A percentile compares a stretch with the other conserved stretches of the same genome.
Evolutionary conservation across 1,140 invertebrate species (phyloP).

Genomic region (Drosophila jambulina): DNA sequence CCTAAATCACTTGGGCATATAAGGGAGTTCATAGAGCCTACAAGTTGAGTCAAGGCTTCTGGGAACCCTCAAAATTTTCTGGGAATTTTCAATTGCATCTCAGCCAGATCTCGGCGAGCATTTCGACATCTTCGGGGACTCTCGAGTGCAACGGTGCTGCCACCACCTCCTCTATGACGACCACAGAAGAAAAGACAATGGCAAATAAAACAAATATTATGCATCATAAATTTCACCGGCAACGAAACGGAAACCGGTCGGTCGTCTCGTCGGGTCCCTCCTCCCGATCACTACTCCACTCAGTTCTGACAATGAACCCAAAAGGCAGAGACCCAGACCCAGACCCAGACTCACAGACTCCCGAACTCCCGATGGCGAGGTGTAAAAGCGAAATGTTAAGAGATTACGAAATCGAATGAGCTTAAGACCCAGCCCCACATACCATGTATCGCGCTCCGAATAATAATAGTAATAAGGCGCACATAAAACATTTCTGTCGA

Average conservation of each 20-base stretch:
- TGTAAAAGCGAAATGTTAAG: conserved; percentile 55
- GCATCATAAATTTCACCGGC: conserved; percentile 78
- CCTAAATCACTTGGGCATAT: neutral
- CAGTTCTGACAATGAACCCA: conserved; percentile 73
- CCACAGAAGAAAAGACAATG: conserved; percentile 60
- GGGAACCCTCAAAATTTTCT: conserved; percentile 15
- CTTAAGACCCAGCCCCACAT: conserved; percentile 6
- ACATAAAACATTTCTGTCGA: conserved; percentile 43
- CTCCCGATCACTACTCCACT: conserved; percentile 12
- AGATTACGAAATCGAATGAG: conserved; percentile 66
- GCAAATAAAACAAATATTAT: conserved; percentile 65
- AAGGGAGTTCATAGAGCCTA: neutral
- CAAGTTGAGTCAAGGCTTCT: neutral
- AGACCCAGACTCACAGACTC: conserved; percentile 24
- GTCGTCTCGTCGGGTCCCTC: conserved; percentile 20
- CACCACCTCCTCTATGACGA: no score
- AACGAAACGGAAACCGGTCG: conserved; percentile 30
- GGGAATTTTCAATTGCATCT: conserved; percentile 52
- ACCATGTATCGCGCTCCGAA: conserved; percentile 27
- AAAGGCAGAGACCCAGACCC: conserved; percentile 55
- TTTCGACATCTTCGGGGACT: conserved; percentile 9
- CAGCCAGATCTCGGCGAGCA: neutral
- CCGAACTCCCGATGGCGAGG: conserved; percentile 19
- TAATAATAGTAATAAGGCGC: conserved; percentile 58
- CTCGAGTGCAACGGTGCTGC: conserved; percentile 45